phyloP scores from a whole-genome alignment of 2,113 vertebrate species.

The Malurus cyaneus region DNA sequence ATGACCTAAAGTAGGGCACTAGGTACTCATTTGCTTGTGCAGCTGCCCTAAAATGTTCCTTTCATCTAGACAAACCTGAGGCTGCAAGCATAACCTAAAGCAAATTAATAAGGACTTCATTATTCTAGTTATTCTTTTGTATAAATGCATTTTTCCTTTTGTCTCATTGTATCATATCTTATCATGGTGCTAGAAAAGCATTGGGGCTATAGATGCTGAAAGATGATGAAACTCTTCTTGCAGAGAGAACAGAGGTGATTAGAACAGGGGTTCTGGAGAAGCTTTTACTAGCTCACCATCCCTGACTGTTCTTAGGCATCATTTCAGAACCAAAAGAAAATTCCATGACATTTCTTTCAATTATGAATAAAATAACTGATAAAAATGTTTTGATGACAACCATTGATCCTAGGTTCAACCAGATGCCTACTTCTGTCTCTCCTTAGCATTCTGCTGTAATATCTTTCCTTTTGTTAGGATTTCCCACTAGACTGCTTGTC shows the following conservation, averaged over 20 bases:
- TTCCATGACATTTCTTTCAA: background rate
- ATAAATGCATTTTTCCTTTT: background rate
- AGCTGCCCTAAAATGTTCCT: slow-evolving; percentile 5
- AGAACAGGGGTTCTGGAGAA: background rate
- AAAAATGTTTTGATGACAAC: background rate
- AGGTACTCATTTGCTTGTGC: background rate
- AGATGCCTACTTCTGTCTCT: background rate
- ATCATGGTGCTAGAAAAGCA: background rate
- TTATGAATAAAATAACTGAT: background rate
- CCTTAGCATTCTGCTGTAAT: background rate
- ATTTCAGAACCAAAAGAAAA: background rate
- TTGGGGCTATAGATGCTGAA: background rate
- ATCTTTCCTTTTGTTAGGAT: background rate
- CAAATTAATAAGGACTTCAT: slow-evolving; percentile 47
- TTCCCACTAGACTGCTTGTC: background rate
- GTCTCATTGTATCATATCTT: background rate
- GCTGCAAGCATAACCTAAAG: slow-evolving; percentile 32
- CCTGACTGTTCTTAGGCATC: background rate
- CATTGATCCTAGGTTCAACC: background rate
- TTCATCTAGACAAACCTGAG: slow-evolving; percentile 52
- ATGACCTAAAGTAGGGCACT: background rate
- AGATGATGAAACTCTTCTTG: background rate
- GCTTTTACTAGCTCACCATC: background rate
- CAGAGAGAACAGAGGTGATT: background rate
- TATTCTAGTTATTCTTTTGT: slow-evolving; percentile 5